Evolutionary conservation across 2,113 vertebrate species (phyloP).

Genomic region (Phyllopteryx taeniolatus): DNA sequence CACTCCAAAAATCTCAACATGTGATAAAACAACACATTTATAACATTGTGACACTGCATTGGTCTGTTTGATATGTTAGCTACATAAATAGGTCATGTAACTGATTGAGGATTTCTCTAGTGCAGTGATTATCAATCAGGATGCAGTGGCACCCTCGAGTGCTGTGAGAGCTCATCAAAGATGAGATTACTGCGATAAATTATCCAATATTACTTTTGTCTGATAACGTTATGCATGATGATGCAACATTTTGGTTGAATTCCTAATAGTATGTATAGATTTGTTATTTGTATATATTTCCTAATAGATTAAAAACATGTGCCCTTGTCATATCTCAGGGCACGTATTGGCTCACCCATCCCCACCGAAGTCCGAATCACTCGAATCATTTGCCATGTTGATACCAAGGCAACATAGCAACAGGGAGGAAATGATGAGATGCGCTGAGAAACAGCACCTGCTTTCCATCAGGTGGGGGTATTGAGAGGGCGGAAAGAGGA

Average conservation of each 20-base stretch:
- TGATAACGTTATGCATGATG: background rate
- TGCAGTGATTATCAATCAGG: too few relatives aligned
- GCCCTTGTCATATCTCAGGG: background rate
- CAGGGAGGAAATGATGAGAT: conserved; percentile 34
- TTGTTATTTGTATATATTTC: background rate
- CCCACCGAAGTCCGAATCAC: conserved; percentile 11
- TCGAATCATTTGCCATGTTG: conserved; percentile 13
- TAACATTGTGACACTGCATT: background rate
- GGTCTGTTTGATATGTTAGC: background rate
- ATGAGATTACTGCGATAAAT: background rate
- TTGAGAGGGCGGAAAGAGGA: conserved; percentile 4
- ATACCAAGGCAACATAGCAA: conserved; percentile 41
- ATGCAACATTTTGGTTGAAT: too few relatives aligned
- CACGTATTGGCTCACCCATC: conserved; percentile 20
- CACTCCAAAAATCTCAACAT: background rate
- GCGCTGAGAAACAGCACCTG: conserved; percentile 47
- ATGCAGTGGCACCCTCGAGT: too few relatives aligned
- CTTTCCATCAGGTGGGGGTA: conserved; percentile 29
- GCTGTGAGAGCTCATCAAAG: background rate
- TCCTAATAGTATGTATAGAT: too few relatives aligned
- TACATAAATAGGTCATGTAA: background rate
- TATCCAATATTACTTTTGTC: background rate
- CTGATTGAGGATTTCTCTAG: background rate
- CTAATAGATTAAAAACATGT: background rate
- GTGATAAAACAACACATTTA: background rate